Conservation (phyloP, 2,888 invertebrate species). For the Scaptomyza caliginosa region DNA sequence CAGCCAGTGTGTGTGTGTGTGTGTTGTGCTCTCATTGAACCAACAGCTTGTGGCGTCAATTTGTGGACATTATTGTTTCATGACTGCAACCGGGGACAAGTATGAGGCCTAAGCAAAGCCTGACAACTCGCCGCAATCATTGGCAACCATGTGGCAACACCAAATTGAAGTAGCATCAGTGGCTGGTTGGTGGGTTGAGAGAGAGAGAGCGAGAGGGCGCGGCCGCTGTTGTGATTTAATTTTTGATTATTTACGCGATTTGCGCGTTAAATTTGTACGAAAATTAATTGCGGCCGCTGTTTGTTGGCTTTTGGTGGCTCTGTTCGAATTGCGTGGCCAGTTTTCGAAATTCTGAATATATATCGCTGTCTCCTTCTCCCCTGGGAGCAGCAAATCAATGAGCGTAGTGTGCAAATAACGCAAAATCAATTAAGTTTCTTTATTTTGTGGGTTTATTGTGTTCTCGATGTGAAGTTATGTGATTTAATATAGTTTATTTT, state of each 20-base stretch:
- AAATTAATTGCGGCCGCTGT: constrained; percentile 66
- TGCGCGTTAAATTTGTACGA: constrained; percentile 59
- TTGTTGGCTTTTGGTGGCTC: constrained; percentile 52
- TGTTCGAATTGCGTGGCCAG: constrained; percentile 24
- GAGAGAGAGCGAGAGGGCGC: not conserved
- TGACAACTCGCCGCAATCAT: constrained; percentile 67
- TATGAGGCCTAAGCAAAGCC: constrained; percentile 60
- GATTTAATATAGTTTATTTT: not conserved
- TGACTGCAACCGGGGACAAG: constrained; percentile 62
- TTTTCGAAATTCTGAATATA: constrained; percentile 16
- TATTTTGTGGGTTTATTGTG: not conserved
- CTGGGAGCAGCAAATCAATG: constrained; percentile 28
- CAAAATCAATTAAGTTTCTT: constrained; percentile 35
- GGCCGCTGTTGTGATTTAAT: constrained; percentile 63
- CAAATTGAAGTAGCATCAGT: not conserved
- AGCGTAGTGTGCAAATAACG: constrained; percentile 19
- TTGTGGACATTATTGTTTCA: constrained; percentile 79
- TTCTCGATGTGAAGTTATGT: not conserved
- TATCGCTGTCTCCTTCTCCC: not conserved
- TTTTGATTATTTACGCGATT: constrained; percentile 74
- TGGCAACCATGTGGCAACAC: constrained; percentile 29
- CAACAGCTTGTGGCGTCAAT: constrained; percentile 79
- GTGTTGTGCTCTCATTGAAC: constrained; percentile 56
- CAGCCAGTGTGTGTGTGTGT: constrained; percentile 18
- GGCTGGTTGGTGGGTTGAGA: not conserved